Evolutionary conservation across 2,797 vertebrate genomes (phyloP).

Genomic region (Prunella strophiata): DNA sequence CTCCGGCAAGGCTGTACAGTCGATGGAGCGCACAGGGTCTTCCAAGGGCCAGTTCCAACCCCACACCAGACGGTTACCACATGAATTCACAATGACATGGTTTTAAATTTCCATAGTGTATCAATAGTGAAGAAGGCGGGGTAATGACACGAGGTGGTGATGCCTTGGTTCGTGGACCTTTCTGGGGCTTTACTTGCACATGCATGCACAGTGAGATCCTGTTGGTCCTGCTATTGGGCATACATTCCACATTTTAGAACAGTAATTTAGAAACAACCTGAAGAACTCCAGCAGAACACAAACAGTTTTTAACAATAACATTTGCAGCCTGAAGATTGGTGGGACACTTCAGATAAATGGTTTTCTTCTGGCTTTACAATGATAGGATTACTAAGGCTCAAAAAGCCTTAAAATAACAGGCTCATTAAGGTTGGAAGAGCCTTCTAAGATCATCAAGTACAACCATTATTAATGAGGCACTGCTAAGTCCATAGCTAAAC

Average conservation of each 20-base stretch:
- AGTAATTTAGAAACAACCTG: not conserved
- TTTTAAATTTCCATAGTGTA: not conserved
- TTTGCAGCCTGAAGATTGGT: not conserved
- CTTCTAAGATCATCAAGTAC: not conserved
- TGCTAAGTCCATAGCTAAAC: not conserved
- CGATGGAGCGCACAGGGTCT: accelerated
- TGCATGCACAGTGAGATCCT: accelerated
- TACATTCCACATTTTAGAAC: accelerated
- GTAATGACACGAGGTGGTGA: not conserved
- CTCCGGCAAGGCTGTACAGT: accelerated
- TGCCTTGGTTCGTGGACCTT: not conserved
- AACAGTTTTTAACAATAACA: not conserved
- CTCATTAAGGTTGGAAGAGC: not conserved
- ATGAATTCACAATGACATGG: accelerated
- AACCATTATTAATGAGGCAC: not conserved
- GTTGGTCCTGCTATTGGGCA: accelerated
- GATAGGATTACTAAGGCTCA: not conserved
- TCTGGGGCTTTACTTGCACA: not conserved
- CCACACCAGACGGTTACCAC: accelerated
- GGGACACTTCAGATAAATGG: too few species aligned
- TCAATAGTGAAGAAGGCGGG: accelerated
- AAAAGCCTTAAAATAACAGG: not conserved
- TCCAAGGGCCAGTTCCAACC: not conserved
- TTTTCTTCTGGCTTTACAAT: not conserved
- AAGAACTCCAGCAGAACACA: not conserved